Evolutionary conservation across 92 coral and sea anemone genomes (phyloP).

Genomic region (Porites cylindrica): DNA sequence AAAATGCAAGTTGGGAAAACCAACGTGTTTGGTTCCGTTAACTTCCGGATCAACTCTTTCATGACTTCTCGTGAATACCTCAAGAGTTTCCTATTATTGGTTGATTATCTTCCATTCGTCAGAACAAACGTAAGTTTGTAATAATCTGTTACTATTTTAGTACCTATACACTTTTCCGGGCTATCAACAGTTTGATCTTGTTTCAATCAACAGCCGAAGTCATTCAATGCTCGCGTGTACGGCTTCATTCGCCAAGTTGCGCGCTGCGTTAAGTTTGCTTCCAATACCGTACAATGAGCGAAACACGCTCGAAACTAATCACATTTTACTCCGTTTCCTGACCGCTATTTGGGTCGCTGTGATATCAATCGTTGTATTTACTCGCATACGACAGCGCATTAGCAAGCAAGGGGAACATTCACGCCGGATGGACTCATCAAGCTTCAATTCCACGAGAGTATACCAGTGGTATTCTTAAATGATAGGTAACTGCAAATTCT

Average conservation of each 20-base stretch:
- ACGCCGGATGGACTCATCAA: not conserved
- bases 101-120: constrained; percentile 14
- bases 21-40: not conserved
- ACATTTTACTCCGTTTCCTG: not conserved
- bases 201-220: constrained; percentile 30
- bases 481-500: constrained; percentile 5
- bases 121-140: constrained; percentile 27
- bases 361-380: not conserved
- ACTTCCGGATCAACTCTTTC: constrained; percentile 26
- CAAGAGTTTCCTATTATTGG: constrained; percentile 35
- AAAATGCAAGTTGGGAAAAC: not conserved
- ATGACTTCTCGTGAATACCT: not conserved
- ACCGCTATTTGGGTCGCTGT: not conserved
- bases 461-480: not conserved
- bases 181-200: constrained; percentile 56
- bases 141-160: constrained; percentile 39
- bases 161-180: constrained; percentile 16
- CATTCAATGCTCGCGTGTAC: constrained; percentile 14
- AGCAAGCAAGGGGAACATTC: not conserved
- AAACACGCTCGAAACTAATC: not conserved
- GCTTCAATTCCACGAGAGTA: not conserved
- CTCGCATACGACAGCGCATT: not conserved
- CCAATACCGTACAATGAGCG: not conserved
- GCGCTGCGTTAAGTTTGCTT: not conserved
- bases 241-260: not conserved